These are phyloP conservation scores for Eira barbara DNA, from an alignment of 2,113 vertebrate genomes.

Conservation along the genomic window DNA sequence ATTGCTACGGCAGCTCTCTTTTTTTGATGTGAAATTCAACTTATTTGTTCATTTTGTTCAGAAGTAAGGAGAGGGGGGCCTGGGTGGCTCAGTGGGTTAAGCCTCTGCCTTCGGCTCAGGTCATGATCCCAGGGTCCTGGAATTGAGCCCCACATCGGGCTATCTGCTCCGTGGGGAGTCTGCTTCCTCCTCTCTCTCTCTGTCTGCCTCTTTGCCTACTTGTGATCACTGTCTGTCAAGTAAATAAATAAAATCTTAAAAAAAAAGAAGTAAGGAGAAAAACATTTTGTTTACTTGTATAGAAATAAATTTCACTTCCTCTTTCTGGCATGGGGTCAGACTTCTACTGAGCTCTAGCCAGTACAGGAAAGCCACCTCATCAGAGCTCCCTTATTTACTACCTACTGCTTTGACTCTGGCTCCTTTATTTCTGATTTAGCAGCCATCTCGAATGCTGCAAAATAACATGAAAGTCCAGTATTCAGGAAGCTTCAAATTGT, in stretches of 20 bases:
- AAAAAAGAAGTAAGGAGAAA: slow-evolving; percentile 31
- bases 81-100: no score
- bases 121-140: no score
- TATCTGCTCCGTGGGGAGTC: no score
- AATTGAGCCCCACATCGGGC: no score
- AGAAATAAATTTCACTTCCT: background rate
- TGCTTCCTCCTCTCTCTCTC: no score
- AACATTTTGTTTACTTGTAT: background rate
- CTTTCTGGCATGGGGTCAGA: background rate
- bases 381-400: background rate
- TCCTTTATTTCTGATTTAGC: slow-evolving; percentile 32
- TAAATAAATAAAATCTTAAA: no score
- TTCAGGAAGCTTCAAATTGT: background rate
- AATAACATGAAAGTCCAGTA: background rate
- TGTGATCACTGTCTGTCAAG: no score
- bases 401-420: background rate
- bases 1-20: slow-evolving; percentile 2
- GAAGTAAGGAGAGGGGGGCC: slow-evolving; percentile 34
- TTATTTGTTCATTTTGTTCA: slow-evolving; percentile 1
- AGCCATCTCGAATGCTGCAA: slow-evolving; percentile 7
- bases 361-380: background rate
- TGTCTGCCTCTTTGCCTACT: no score
- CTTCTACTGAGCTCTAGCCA: background rate
- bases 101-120: no score
- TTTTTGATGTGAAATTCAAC: background rate